A percentile compares a stretch with the other conserved stretches of the same genome.
These are phyloP conservation scores for Spinus olivaceus DNA, from an alignment of 2,797 vertebrate genomes.

Conservation along the genomic window DNA sequence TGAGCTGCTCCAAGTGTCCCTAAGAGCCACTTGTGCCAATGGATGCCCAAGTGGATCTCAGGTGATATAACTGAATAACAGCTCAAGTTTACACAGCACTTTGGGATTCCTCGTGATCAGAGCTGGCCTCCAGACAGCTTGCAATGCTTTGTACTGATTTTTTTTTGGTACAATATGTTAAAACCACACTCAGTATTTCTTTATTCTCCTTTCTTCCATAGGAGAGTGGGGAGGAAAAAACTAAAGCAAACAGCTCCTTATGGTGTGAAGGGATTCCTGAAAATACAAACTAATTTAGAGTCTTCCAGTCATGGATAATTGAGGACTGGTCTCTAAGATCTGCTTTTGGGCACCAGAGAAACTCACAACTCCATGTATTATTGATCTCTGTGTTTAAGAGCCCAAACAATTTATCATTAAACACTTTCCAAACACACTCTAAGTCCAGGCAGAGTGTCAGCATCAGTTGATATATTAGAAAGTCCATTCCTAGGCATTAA, in stretches of 20 bases:
- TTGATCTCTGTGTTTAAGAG: not conserved
- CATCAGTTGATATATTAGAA: not conserved
- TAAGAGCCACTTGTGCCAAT: not conserved
- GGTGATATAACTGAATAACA: not conserved
- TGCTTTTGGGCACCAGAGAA: not conserved
- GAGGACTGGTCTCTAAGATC: not conserved
- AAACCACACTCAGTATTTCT: not conserved
- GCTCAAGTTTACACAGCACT: not conserved
- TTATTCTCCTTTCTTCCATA: not conserved
- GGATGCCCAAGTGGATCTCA: not conserved
- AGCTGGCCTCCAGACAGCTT: not conserved
- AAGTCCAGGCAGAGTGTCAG: not conserved
- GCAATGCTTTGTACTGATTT: not conserved
- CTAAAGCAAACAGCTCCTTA: not conserved
- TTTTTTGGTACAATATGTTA: not conserved
- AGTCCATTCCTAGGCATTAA: not conserved
- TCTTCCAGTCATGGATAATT: not conserved
- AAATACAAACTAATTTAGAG: not conserved
- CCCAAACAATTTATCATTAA: not conserved
- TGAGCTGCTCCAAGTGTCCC: not conserved
- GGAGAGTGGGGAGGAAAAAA: accelerated
- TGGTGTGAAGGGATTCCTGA: not conserved
- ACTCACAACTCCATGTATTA: not conserved
- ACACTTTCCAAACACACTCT: not conserved
- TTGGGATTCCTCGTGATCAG: not conserved